Evolutionary conservation across 2,113 vertebrate species (phyloP).

Genomic region (Picathartes gymnocephalus): DNA sequence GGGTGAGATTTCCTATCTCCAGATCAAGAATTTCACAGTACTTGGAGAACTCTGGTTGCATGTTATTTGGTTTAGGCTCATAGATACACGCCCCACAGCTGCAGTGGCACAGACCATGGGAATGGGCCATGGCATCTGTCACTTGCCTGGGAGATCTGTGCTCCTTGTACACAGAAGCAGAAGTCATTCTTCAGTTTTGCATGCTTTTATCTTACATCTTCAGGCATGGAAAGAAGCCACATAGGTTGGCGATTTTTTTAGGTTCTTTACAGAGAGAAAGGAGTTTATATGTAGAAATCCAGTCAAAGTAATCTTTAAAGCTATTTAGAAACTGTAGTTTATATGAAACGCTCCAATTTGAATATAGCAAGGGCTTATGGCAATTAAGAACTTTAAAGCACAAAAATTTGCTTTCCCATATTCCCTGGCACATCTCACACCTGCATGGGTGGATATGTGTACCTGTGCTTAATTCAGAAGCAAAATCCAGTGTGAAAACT

Average conservation of each 20-base stretch:
- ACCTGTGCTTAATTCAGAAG: neutral
- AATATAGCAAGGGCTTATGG: neutral
- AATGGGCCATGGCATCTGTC: neutral
- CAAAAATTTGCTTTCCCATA: neutral
- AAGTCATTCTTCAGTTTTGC: neutral
- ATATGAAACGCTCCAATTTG: neutral
- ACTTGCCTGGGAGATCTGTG: neutral
- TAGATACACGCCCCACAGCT: neutral
- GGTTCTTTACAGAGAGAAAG: neutral
- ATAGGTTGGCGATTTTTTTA: fast-evolving
- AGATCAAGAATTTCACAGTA: neutral
- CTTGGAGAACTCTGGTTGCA: neutral
- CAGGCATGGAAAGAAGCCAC: neutral
- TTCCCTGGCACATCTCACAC: neutral
- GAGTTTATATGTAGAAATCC: neutral
- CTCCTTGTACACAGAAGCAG: neutral
- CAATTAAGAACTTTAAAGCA: neutral
- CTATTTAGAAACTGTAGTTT: neutral
- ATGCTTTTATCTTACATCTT: neutral
- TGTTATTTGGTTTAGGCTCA: neutral
- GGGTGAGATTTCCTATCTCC: neutral
- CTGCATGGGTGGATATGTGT: neutral
- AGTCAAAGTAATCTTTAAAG: neutral
- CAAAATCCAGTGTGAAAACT: neutral
- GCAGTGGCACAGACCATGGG: neutral